Percentiles rank a stretch among this genome's conserved stretches.
phyloP scores from a whole-genome alignment of 2,888 invertebrate species.

The Argyresthia goedartella region DNA sequence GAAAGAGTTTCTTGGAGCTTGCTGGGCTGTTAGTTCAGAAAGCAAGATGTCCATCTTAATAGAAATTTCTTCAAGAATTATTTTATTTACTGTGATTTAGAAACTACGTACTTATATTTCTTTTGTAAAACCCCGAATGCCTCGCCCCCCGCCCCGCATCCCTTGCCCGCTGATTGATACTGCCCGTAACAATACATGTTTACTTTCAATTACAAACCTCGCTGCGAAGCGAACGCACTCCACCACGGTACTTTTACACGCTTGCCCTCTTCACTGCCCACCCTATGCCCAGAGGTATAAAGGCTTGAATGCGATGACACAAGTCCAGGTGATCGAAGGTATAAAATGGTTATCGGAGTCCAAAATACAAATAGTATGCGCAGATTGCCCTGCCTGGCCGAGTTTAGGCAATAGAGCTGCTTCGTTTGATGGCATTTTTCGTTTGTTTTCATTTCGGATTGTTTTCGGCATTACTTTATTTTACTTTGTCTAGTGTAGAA shows the following conservation, averaged over 20 bases:
- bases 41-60: no score
- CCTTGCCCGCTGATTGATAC: constrained; percentile 50
- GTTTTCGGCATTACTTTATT: background rate
- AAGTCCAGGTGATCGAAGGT: background rate
- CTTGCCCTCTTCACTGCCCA: background rate
- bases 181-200: constrained; percentile 62
- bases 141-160: constrained; percentile 16
- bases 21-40: no score
- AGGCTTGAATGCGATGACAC: background rate
- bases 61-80: no score
- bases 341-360: background rate
- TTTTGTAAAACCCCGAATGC: background rate
- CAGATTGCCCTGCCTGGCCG: background rate
- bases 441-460: background rate
- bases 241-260: constrained; percentile 3
- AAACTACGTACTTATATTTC: no score
- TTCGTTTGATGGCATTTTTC: background rate
- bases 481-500: background rate
- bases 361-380: constrained; percentile 3
- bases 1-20: no score
- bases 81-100: no score
- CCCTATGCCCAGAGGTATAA: background rate
- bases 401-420: background rate
- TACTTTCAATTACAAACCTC: constrained; percentile 57
- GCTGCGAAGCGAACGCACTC: constrained; percentile 5